Conservation (phyloP, 2,888 invertebrate species). For the Priocnemis perturbator region DNA sequence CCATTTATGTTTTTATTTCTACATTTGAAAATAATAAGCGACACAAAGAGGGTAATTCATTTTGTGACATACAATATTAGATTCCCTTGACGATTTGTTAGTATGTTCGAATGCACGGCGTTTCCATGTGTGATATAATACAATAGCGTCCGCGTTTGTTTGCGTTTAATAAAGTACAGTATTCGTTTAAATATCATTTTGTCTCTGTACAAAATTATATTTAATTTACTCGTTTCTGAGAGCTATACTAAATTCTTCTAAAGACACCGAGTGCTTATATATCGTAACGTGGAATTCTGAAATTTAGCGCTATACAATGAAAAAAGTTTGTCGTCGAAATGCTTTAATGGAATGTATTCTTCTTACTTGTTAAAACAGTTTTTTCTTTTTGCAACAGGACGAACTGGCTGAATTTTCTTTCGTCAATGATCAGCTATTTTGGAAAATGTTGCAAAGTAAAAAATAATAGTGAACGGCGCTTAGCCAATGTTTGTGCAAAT, state of each 20-base stretch:
- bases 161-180: slow-evolving; percentile 4
- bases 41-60: background rate
- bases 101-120: background rate
- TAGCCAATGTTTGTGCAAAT: too few relatives aligned
- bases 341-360: background rate
- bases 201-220: slow-evolving; percentile 37
- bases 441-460: too few relatives aligned
- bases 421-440: too few relatives aligned
- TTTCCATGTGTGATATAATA: background rate
- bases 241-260: slow-evolving; percentile 12
- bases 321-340: slow-evolving; percentile 21
- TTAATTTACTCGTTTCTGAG: slow-evolving; percentile 21
- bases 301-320: background rate
- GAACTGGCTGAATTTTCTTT: too few relatives aligned
- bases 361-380: background rate
- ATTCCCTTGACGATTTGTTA: background rate
- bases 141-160: background rate
- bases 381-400: too few relatives aligned
- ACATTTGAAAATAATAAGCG: too few relatives aligned
- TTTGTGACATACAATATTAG: background rate
- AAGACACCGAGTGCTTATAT: slow-evolving; percentile 13
- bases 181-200: slow-evolving; percentile 11
- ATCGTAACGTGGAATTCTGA: background rate
- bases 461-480: too few relatives aligned
- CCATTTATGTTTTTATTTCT: too few relatives aligned